phyloP scores from a whole-genome alignment of 2,888 invertebrate species.

The Phortica okadai region DNA sequence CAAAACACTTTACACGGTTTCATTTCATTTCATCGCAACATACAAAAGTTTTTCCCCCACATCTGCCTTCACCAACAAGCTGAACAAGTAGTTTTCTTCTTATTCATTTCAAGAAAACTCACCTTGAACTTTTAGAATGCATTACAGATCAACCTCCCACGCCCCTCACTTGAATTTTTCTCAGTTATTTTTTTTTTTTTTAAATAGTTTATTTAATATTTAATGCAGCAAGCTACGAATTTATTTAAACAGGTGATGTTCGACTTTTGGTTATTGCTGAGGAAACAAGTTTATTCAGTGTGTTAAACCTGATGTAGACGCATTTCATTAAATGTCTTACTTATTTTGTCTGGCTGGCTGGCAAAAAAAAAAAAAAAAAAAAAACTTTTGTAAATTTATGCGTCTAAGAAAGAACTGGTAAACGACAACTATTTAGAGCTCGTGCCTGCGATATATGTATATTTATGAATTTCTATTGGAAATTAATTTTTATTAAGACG shows the following conservation, averaged over 20 bases:
- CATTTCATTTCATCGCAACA: background rate
- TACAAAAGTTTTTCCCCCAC: background rate
- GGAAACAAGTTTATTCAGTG: background rate
- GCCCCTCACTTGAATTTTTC: background rate
- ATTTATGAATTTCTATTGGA: background rate
- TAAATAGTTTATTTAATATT: background rate
- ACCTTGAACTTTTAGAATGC: conserved; percentile 12
- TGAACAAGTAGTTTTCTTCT: background rate
- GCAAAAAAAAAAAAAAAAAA: too few species aligned
- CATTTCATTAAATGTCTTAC: background rate
- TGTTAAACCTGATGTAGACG: background rate
- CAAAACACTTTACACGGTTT: conserved; percentile 18
- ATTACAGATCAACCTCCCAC: background rate
- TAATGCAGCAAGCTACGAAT: background rate
- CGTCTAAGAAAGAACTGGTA: background rate
- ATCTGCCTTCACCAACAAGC: background rate
- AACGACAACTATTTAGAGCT: background rate
- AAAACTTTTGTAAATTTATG: background rate
- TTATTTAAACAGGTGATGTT: conserved; percentile 12
- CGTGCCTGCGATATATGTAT: background rate
- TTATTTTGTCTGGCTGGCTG: background rate
- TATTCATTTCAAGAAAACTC: background rate
- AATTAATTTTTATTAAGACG: too few species aligned
- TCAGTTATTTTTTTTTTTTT: background rate
- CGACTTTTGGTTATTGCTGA: background rate